Conservation (phyloP, 2,888 invertebrate genomes). For the Zele albiditarsus region DNA sequence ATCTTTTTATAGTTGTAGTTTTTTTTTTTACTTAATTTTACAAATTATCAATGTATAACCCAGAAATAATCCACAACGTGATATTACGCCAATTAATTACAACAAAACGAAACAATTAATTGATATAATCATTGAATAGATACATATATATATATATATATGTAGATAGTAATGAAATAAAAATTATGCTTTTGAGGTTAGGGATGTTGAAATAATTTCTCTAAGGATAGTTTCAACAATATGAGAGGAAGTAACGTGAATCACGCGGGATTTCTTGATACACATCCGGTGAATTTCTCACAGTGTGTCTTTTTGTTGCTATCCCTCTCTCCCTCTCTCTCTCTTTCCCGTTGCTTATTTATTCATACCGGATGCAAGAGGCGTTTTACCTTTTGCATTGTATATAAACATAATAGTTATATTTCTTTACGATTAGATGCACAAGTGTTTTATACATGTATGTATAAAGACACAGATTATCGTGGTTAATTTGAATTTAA, state of each 20-base stretch:
- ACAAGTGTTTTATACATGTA: background rate
- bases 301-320: too few species aligned
- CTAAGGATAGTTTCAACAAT: background rate
- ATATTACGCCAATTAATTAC: too few species aligned
- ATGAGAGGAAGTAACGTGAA: background rate
- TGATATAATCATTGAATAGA: too few species aligned
- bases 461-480: background rate
- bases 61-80: background rate
- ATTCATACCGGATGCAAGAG: slow-evolving; percentile 48
- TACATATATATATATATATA: background rate
- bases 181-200: background rate
- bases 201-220: background rate
- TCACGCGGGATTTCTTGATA: slow-evolving; percentile 17
- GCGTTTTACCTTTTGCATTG: slow-evolving; percentile 44
- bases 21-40: background rate
- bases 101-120: too few species aligned
- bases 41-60: background rate
- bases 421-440: slow-evolving; percentile 3
- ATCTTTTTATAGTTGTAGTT: background rate
- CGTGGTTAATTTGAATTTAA: background rate
- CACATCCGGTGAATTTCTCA: slow-evolving; percentile 48
- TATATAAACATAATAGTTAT: slow-evolving; percentile 1
- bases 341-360: slow-evolving; percentile 40
- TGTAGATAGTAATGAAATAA: too few species aligned
- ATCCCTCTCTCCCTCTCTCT: background rate